These are phyloP conservation scores for Halocynthia aurantium DNA, from an alignment of 23 tunicate species.

Conservation along the genomic window DNA sequence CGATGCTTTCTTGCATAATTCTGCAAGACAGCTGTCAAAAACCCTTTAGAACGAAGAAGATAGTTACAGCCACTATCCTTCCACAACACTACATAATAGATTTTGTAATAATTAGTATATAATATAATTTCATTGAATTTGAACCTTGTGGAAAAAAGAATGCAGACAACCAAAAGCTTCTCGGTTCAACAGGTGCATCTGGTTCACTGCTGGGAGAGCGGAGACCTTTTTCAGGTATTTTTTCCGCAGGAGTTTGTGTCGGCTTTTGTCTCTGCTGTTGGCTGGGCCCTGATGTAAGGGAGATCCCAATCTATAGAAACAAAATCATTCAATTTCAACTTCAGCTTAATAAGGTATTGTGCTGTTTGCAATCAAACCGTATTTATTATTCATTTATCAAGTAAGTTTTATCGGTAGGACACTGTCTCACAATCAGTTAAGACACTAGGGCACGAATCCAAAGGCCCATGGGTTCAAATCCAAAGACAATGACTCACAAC, in stretches of 20 bases:
- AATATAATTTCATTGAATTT: background rate
- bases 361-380: no score
- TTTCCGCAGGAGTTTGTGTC: background rate
- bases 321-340: no score
- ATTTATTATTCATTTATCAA: no score
- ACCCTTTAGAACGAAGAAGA: slow-evolving; percentile 38
- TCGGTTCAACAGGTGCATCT: slow-evolving; percentile 41
- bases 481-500: no score
- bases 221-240: background rate
- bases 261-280: background rate
- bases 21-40: slow-evolving; percentile 79
- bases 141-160: slow-evolving; percentile 92
- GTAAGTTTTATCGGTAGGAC: no score
- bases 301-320: no score
- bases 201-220: background rate
- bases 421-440: no score
- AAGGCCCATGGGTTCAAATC: no score
- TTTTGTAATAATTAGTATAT: background rate
- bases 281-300: no score
- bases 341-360: no score
- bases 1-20: slow-evolving; percentile 82
- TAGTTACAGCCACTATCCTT: background rate
- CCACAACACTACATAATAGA: background rate
- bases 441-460: no score
- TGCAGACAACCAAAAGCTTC: slow-evolving; percentile 89